Conservation (phyloP, 2,888 invertebrate genomes). For the Dorcus hopei region DNA sequence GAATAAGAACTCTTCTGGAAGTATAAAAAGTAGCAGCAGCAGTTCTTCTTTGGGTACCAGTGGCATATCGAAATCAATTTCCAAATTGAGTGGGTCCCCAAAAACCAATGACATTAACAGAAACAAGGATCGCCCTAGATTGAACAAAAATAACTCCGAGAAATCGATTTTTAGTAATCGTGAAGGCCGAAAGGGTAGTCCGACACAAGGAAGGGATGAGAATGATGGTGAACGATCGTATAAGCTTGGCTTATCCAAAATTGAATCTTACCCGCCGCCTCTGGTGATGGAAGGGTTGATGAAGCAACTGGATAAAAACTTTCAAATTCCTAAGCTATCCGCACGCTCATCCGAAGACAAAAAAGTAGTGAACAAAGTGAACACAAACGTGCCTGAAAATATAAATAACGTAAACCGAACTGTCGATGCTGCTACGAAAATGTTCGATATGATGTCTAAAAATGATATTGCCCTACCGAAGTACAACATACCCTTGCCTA, state of each 20-base stretch:
- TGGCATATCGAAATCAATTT: constrained; percentile 26
- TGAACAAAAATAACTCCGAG: constrained; percentile 59
- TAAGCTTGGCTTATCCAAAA: constrained; percentile 53
- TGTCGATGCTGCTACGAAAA: constrained; percentile 37
- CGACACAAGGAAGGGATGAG: constrained; percentile 63
- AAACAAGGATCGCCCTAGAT: constrained; percentile 59
- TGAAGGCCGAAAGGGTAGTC: constrained; percentile 65
- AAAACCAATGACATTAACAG: constrained; percentile 62
- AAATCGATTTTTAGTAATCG: constrained; percentile 63
- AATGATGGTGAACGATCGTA: constrained; percentile 48
- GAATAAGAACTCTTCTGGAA: constrained; percentile 19
- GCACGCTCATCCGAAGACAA: constrained; percentile 47
- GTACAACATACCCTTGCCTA: constrained; percentile 40
- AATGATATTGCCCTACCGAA: constrained; percentile 35
- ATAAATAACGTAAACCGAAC: constrained; percentile 38
- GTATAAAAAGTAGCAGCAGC: constrained; percentile 17
- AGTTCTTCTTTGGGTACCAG: constrained; percentile 40
- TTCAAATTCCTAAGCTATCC: constrained; percentile 83
- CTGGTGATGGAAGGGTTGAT: constrained; percentile 70
- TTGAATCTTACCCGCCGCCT: constrained; percentile 60
- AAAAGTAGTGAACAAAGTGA: constrained; percentile 45
- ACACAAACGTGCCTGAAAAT: constrained; percentile 22
- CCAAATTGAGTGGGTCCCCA: constrained; percentile 56
- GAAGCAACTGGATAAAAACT: constrained; percentile 77
- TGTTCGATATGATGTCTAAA: constrained; percentile 41